These are phyloP conservation scores for Altica lythri DNA, from an alignment of 2,888 invertebrate species.

Conservation along the genomic window DNA sequence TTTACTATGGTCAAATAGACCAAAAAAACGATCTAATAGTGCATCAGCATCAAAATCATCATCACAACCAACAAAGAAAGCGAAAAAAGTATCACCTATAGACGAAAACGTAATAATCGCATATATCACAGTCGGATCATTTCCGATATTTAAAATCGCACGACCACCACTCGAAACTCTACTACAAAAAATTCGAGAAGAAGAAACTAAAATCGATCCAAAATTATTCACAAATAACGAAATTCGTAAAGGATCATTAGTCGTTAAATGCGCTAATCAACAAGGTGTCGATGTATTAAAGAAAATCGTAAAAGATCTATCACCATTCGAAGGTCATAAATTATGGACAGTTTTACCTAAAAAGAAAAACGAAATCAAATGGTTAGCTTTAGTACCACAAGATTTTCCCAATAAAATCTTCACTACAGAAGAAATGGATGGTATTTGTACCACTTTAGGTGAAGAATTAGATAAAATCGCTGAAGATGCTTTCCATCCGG, in stretches of 20 bases:
- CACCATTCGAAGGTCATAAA: constrained; percentile 15
- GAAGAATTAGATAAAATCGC: background rate
- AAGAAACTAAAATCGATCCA: background rate
- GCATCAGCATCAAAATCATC: too few relatives aligned
- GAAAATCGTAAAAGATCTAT: constrained; percentile 13
- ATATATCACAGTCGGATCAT: too few relatives aligned
- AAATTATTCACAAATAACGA: background rate
- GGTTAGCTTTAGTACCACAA: constrained; percentile 7
- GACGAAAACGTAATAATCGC: too few relatives aligned
- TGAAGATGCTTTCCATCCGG: constrained; percentile 8
- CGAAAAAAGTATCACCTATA: too few relatives aligned
- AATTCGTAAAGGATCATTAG: constrained; percentile 4
- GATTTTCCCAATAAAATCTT: constrained; percentile 13
- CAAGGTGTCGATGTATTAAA: constrained; percentile 20
- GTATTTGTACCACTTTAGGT: background rate
- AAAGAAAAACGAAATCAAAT: constrained; percentile 3
- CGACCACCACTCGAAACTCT: too few relatives aligned
- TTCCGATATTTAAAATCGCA: too few relatives aligned
- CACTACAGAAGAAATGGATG: constrained; percentile 2
- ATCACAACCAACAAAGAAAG: too few relatives aligned
- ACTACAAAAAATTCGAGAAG: background rate
- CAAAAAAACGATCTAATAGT: too few relatives aligned
- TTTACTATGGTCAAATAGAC: too few relatives aligned
- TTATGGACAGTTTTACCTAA: constrained; percentile 16
- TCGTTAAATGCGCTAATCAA: constrained; percentile 17